Evolutionary conservation across 2,888 invertebrate genomes (phyloP), one percentile per base, ranked within the genome.

Genomic region (Dasypolia templi): DNA sequence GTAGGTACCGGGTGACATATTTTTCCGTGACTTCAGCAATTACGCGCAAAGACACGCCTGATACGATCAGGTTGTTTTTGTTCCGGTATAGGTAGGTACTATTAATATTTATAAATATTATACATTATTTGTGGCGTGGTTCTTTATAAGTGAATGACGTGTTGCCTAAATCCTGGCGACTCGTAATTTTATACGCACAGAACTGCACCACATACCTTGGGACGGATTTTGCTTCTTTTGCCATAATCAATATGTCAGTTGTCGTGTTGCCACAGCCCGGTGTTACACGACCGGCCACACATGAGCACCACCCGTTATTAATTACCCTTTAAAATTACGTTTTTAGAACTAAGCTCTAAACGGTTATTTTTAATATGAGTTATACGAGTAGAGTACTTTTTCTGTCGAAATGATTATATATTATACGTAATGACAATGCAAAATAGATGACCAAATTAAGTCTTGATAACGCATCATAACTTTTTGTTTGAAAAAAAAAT

Each of bases 121-220:
- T 42, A 66, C 56, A 77, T 66, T 61, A 32, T 56, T 69, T 58
- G 61, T 59, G 12, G 22, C 19, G 26, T 65, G 55, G 55, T 55
- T 73, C 61, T 63, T 39, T 39, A 3, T 39, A 63, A 76, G 74
- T 73, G n/a, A n/a, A n/a, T n/a, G 59, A 67, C 64, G 39, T 55
- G 39, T 69, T 55, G 39, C 44, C 72, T 66, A 71, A 77, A 65
- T 78, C 64, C 68, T 64, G 72, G 68, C 35, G 9, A 63, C 19
- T 67, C 26, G 88, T 86, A 89, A 84, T 86, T 86, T 88, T 76
- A 86, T 82, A 84, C 76, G 73, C 68, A 66, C 83, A 59, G 64
- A 66, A 61, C 68, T 90, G 90, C 89, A 90, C 90, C 88, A 92
- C 88, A 91, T 91, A 90, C 92, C 93, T 93, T 92, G 91, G 88